Base-by-base conservation (phyloP, 1,140 invertebrate genomes). In the Drosophila punjabiensis region DNA sequence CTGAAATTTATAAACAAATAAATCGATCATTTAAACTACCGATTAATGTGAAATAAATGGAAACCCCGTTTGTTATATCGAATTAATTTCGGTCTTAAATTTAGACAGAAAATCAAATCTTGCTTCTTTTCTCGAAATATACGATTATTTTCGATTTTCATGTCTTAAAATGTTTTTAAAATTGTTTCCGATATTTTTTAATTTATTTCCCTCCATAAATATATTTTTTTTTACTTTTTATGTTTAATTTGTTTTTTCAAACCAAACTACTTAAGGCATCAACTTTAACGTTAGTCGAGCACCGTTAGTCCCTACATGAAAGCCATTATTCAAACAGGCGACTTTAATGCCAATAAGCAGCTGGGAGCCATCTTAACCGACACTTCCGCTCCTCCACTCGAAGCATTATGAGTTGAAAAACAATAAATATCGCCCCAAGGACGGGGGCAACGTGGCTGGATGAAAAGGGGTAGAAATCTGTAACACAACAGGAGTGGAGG, bases 341-440 rank as follows among this genome's bases (percentile, higher is more conserved):
- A 64, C 68, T 73, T 58, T 76, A 82, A 81, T 76, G 73, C 55
- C 79, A 71, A 82, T 73, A 77, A 81, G 58, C 68, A 74, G 68
- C 67, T 73, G 43, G 45, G 32, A 55, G 45, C 62, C 62, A 32
- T 74, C 69, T 74, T 74, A 74, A 52, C 45, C 56, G 58, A 74
- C 56, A 52, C 55, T 52, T 59, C 33, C 39, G 64, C 56, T 56
- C 69, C 55, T 62, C 47, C 59, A 79, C 80, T 82, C 63, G 37
- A 71, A 43, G 58, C 66, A 62, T 78, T 74, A 41, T 77, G 43
- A 81, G 79, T 73, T 82, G 68, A 45, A 79, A 83, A 83, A 83
- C 76, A 83, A 83, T 79, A 84, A 84, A 82, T 83, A 79, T 79
- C 53, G 64, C 48, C 55, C 47, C 64, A 60, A 37, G 39, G 70